A percentile compares a stretch with the other conserved stretches of the same genome.
Evolutionary conservation across 1,140 invertebrate genomes (phyloP).

Genomic region (Andricus grossulariae): DNA sequence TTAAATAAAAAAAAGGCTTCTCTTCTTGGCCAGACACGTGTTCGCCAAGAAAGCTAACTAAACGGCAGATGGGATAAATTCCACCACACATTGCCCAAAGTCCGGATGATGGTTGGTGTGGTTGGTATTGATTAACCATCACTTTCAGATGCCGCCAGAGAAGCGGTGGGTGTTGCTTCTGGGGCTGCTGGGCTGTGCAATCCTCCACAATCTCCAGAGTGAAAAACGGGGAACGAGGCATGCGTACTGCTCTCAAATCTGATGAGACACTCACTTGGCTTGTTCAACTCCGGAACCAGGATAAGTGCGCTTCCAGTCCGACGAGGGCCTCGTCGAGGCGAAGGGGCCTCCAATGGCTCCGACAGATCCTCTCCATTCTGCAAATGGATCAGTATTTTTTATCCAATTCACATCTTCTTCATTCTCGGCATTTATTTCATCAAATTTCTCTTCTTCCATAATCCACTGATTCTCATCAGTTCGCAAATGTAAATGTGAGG

Average conservation of each 20-base stretch:
- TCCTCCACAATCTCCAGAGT: too few relatives aligned
- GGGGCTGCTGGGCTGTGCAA: constrained; percentile 59
- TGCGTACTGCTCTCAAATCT: constrained; percentile 33
- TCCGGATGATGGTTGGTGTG: constrained; percentile 32
- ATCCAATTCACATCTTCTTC: not conserved
- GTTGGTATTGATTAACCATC: constrained; percentile 74
- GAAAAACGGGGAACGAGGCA: constrained; percentile 37
- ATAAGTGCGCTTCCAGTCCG: constrained; percentile 43
- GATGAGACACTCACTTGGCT: constrained; percentile 28
- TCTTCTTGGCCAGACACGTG: not conserved
- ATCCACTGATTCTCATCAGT: too few relatives aligned
- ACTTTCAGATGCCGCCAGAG: constrained; percentile 69
- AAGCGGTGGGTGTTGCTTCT: constrained; percentile 62
- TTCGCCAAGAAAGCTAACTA: not conserved
- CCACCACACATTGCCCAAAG: constrained; percentile 29
- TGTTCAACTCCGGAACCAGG: constrained; percentile 20
- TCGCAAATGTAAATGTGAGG: too few relatives aligned
- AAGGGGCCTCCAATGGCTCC: constrained; percentile 46
- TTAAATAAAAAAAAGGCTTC: too few relatives aligned
- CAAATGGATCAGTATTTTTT: not conserved
- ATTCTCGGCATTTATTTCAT: not conserved
- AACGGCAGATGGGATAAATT: not conserved
- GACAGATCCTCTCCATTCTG: constrained; percentile 9
- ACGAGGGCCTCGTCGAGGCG: constrained; percentile 44
- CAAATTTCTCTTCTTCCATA: too few relatives aligned